phyloP scores from a whole-genome alignment of 1,140 invertebrate species.

The Piezodorus guildinii region DNA sequence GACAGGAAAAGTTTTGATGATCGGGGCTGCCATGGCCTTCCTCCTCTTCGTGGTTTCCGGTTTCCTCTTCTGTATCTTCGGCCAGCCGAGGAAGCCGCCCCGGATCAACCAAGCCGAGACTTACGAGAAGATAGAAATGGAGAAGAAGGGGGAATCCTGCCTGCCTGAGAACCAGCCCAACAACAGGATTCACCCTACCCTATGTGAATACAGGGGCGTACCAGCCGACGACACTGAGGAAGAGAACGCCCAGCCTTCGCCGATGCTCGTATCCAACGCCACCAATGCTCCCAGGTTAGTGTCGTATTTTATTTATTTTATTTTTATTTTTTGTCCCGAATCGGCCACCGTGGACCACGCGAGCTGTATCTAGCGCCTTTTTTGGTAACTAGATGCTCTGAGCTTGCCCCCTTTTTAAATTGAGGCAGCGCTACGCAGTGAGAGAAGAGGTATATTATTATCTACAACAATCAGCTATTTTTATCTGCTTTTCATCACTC shows the following conservation, averaged over 20 bases:
- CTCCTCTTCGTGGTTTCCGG: conserved; percentile 44
- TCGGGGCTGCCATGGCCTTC: conserved; percentile 44
- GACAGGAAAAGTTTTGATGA: conserved; percentile 41
- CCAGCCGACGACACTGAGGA: conserved; percentile 35
- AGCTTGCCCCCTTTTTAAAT: too few relatives aligned
- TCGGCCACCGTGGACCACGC: too few relatives aligned
- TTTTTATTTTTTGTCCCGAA: too few relatives aligned
- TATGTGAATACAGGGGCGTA: conserved; percentile 51
- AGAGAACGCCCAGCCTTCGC: conserved; percentile 39
- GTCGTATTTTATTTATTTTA: too few relatives aligned
- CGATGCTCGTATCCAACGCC: neutral
- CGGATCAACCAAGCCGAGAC: conserved; percentile 37
- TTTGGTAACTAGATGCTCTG: too few relatives aligned
- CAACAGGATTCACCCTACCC: conserved; percentile 34
- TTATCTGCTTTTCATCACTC: too few relatives aligned
- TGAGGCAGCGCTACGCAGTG: too few relatives aligned
- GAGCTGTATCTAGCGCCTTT: too few relatives aligned
- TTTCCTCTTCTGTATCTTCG: conserved; percentile 44
- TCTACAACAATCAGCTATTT: too few relatives aligned
- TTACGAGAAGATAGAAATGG: conserved; percentile 65
- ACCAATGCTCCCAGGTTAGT: neutral
- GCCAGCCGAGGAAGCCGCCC: conserved; percentile 32
- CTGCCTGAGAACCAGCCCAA: conserved; percentile 4
- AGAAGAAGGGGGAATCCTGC: conserved; percentile 35
- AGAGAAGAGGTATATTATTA: too few relatives aligned